These are phyloP conservation scores for Zeuzera pyrina DNA, from an alignment of 2,888 invertebrate species.

Conservation along the genomic window DNA sequence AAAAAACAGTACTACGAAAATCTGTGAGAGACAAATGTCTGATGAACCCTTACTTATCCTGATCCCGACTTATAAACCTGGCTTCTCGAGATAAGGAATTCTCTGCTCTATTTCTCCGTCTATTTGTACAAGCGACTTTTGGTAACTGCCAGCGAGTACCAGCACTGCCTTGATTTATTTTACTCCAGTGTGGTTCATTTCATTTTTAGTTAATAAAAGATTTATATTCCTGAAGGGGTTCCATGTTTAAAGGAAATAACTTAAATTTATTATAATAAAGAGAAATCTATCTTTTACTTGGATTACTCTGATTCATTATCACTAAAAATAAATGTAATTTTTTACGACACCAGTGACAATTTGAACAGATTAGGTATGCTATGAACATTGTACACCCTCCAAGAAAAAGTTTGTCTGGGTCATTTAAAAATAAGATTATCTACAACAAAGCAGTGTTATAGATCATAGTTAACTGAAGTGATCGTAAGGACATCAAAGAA, in stretches of 20 bases:
- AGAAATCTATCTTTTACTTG: not conserved
- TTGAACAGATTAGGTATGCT: too few relatives aligned
- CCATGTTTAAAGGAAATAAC: not conserved
- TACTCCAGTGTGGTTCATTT: too few relatives aligned
- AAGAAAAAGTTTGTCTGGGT: too few relatives aligned
- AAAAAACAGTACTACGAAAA: constrained; percentile 8
- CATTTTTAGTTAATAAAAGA: not conserved
- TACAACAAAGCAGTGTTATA: too few relatives aligned
- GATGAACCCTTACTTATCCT: constrained; percentile 10
- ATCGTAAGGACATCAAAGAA: too few relatives aligned
- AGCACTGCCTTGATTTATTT: constrained; percentile 14
- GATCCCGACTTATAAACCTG: constrained; percentile 14
- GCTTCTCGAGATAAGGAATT: constrained; percentile 16
- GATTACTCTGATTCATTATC: not conserved
- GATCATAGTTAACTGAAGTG: too few relatives aligned
- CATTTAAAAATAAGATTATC: too few relatives aligned
- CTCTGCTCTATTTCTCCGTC: constrained; percentile 12
- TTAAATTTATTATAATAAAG: not conserved
- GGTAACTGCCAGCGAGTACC: constrained; percentile 16
- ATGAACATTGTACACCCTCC: too few relatives aligned
- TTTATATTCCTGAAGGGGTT: not conserved
- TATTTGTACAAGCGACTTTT: constrained; percentile 13
- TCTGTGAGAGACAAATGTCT: constrained; percentile 18
- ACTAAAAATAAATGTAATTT: not conserved
- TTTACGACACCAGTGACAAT: too few relatives aligned